These are phyloP conservation scores for Stenchaetothrips biformis DNA, from an alignment of 2,888 invertebrate genomes.

Conservation along the genomic window DNA sequence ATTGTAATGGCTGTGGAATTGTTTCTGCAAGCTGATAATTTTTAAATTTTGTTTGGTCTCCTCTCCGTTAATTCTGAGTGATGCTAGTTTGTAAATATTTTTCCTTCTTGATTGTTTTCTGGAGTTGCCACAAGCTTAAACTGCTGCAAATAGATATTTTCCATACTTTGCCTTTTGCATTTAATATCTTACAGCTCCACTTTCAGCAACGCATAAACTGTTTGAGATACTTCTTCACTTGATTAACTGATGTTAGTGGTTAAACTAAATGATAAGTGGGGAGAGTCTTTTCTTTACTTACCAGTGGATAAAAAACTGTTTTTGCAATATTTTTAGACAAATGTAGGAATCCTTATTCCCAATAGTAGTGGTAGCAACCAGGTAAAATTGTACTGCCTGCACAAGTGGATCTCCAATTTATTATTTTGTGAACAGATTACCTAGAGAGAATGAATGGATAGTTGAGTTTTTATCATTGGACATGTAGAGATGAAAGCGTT, in stretches of 20 bases:
- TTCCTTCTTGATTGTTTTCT: too few relatives aligned
- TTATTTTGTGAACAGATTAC: not conserved
- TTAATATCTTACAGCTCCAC: not conserved
- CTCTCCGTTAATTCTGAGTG: not conserved
- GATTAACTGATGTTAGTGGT: too few relatives aligned
- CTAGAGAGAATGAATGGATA: not conserved
- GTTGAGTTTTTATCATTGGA: not conserved
- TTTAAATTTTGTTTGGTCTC: not conserved
- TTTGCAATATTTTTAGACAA: too few relatives aligned
- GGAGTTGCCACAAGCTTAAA: not conserved
- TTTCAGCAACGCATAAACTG: not conserved
- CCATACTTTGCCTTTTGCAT: not conserved
- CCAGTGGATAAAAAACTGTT: too few relatives aligned
- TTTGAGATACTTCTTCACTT: not conserved
- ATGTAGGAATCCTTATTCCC: too few relatives aligned
- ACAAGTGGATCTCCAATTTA: constrained; percentile 2
- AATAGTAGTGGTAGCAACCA: too few relatives aligned
- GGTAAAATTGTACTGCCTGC: not conserved
- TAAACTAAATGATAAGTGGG: too few relatives aligned
- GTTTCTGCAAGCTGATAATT: not conserved
- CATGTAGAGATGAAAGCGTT: not conserved
- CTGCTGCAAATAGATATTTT: not conserved
- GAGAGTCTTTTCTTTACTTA: too few relatives aligned
- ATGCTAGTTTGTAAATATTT: not conserved
- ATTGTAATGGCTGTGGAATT: constrained; percentile 7